Base-by-base conservation (phyloP, 92 coral and sea anemone genomes). In the Ricordea florida region DNA sequence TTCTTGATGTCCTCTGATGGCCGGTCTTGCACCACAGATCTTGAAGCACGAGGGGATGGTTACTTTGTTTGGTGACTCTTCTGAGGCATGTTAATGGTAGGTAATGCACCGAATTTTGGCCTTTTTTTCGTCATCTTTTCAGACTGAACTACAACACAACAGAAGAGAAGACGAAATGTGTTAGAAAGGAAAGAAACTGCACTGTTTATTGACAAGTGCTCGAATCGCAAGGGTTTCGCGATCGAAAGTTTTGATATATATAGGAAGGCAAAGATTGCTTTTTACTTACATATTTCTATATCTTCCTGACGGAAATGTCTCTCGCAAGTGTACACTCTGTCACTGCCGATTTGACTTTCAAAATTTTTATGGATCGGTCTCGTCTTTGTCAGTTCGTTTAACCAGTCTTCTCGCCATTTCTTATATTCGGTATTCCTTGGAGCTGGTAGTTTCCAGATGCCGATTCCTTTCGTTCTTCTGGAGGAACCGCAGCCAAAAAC, bases 51-150 rank as follows among this genome's bases (percentile, higher is more conserved):
- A 1, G 59, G 45, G 24, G 59, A 13, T 10, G 71, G 69, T 26
- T 70, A 49, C 24, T 8, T 29, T 8, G 71, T 14, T 2, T 72
- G 74, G 10, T 62, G 87, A 28, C 63, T 34, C 65, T 49, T 69
- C 57, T 70, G 63, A 1, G 86, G 86, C 74, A 71, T 62, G 37
- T 81, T 71, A 9, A 71, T 24, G 1, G 41, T 57, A 10, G 75
- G 79, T 29, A 81, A 30, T 10, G 86, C 86, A 36, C 86, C 86
- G 63, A 81, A 51, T 28, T 41, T 55, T 47, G 80, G 80, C 26
- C 55, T 81, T 52, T 81, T 81, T 30, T 80, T 70, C 36, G 56
- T 43, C 80, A 71, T 80, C 50, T 82, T 82, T 40, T 70, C 80
- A 6, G 80, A 48, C 7, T 60, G 35, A 62, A 80, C 78, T 68